phyloP scores from a whole-genome alignment of 2,113 vertebrate genomes.

The Trachemys scripta region DNA sequence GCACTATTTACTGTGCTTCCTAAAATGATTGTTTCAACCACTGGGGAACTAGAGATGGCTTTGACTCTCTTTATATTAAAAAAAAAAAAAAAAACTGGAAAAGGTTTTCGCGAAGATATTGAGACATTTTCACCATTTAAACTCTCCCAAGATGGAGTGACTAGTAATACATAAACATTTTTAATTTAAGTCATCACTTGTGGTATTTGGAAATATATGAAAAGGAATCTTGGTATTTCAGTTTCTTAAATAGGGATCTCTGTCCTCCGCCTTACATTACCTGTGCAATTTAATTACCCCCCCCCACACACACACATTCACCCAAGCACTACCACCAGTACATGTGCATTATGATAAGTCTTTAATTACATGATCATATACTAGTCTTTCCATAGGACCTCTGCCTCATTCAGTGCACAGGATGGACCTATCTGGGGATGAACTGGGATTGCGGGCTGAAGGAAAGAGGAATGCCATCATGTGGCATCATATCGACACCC shows the following conservation, averaged over 20 bases:
- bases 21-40: constrained; percentile 23
- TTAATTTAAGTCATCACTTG: not conserved
- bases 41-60: not conserved
- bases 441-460: not conserved
- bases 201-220: not conserved
- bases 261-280: not conserved
- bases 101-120: not conserved
- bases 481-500: no score
- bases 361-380: not conserved
- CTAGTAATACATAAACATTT: not conserved
- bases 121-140: not conserved
- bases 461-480: not conserved
- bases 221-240: not conserved
- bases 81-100: not conserved
- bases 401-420: not conserved
- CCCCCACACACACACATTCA: not conserved
- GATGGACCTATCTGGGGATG: no score
- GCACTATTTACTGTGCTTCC: constrained; percentile 37
- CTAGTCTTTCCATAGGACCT: not conserved
- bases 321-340: not conserved
- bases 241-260: not conserved
- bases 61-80: not conserved
- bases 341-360: not conserved
- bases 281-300: not conserved
- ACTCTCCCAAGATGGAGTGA: not conserved